A percentile compares a stretch with the other conserved stretches of the same genome.
phyloP scores from a whole-genome alignment of 2,113 vertebrate species.

The Dipodomys spectabilis region DNA sequence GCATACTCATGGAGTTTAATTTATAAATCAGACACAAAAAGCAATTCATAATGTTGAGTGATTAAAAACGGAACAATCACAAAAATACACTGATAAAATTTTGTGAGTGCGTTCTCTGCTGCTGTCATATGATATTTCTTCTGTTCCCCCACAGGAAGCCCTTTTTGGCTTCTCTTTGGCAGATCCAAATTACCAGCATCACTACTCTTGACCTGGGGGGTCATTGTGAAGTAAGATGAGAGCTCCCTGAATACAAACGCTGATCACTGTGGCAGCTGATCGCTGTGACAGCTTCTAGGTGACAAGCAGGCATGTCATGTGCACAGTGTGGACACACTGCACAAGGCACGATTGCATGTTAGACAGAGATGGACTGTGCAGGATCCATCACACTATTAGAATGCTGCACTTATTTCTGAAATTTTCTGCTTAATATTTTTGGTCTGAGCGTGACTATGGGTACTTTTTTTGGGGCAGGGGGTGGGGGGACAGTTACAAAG shows the following conservation, averaged over 20 bases:
- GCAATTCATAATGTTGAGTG: too few species aligned
- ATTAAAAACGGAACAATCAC: not conserved
- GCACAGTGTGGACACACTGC: not conserved
- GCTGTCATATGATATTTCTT: not conserved
- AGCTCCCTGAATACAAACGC: not conserved
- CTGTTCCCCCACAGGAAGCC: not conserved
- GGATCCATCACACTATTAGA: not conserved
- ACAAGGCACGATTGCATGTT: not conserved
- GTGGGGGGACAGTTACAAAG: too few species aligned
- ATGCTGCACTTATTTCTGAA: not conserved
- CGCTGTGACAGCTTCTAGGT: not conserved
- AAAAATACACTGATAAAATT: not conserved
- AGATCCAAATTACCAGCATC: not conserved
- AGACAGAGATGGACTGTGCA: not conserved
- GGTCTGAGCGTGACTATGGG: not conserved
- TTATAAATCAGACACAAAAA: not conserved
- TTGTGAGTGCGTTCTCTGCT: not conserved
- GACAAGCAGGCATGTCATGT: too few species aligned
- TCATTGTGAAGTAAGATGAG: not conserved
- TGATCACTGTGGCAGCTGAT: not conserved
- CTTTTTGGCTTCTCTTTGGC: not conserved
- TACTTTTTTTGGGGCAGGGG: not conserved
- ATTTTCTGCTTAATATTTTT: not conserved
- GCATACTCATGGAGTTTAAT: not conserved
- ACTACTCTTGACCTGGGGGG: not conserved